These are phyloP conservation scores for Piprites chloris DNA, from an alignment of 2,113 vertebrate genomes.

Conservation along the genomic window DNA sequence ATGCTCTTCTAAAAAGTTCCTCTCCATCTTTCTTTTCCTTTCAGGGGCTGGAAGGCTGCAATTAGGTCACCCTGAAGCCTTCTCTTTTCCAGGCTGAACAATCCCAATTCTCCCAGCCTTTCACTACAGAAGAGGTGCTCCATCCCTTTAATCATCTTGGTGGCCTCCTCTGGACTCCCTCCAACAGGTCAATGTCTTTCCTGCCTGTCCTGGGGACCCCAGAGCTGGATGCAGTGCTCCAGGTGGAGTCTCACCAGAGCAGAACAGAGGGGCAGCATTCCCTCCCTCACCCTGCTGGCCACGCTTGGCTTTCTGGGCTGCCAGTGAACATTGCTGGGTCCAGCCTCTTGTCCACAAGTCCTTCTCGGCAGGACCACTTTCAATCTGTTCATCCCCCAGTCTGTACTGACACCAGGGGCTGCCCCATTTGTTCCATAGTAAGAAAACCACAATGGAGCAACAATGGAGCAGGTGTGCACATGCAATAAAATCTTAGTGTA, in stretches of 20 bases:
- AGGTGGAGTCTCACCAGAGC: neutral
- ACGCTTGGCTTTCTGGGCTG: neutral
- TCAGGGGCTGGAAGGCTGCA: neutral
- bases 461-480: neutral
- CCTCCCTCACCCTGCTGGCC: neutral
- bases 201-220: neutral
- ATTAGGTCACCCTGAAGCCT: neutral
- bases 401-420: neutral
- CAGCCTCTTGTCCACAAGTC: neutral
- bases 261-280: neutral
- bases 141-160: neutral
- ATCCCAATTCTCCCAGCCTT: neutral
- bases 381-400: rapidly evolving
- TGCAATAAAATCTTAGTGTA: neutral
- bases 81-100: neutral
- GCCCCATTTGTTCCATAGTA: neutral
- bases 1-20: neutral
- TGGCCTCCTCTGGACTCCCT: neutral
- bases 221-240: neutral
- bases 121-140: neutral
- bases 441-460: neutral
- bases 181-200: neutral
- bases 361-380: neutral
- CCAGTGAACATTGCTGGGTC: neutral
- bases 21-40: neutral